A percentile compares a stretch with the other conserved stretches of the same genome.
These are phyloP conservation scores for Cyrtonyx montezumae DNA, from an alignment of 2,113 vertebrate genomes.

Conservation along the genomic window DNA sequence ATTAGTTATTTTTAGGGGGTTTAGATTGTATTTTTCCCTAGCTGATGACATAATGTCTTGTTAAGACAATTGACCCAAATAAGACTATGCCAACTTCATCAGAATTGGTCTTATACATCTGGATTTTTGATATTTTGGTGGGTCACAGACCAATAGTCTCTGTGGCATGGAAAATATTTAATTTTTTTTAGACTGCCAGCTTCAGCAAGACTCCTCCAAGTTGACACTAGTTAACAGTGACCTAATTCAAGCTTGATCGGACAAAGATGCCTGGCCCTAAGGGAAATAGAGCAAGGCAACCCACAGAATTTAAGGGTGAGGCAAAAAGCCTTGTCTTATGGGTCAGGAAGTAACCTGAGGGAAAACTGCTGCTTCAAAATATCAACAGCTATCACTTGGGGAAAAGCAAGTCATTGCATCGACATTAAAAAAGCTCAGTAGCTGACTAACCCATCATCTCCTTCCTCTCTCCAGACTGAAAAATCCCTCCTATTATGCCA, in stretches of 20 bases:
- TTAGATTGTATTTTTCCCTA: slow-evolving; percentile 67
- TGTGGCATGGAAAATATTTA: slow-evolving; percentile 66
- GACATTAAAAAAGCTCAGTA: not conserved
- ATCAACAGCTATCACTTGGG: not conserved
- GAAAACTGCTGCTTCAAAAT: not conserved
- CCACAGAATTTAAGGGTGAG: not conserved
- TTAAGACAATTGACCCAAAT: slow-evolving; percentile 73
- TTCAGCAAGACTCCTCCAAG: slow-evolving; percentile 58
- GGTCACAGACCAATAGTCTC: slow-evolving; percentile 66
- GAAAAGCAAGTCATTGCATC: not conserved
- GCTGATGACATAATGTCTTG: slow-evolving; percentile 70
- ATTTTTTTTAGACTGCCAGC: slow-evolving; percentile 61
- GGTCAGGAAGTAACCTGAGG: slow-evolving; percentile 11
- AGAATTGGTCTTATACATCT: slow-evolving; percentile 50
- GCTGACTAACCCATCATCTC: slow-evolving; percentile 10
- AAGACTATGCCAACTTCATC: slow-evolving; percentile 65
- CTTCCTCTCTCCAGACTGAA: not conserved
- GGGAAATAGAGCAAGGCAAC: not conserved
- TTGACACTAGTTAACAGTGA: slow-evolving; percentile 38
- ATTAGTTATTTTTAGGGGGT: slow-evolving; percentile 64
- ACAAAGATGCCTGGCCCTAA: slow-evolving; percentile 43
- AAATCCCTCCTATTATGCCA: not conserved
- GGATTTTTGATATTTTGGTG: slow-evolving; percentile 74
- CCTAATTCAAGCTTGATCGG: slow-evolving; percentile 52
- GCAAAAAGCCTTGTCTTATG: not conserved